Conservation (phyloP, 2,113 vertebrate species). For the Osmerus mordax region DNA sequence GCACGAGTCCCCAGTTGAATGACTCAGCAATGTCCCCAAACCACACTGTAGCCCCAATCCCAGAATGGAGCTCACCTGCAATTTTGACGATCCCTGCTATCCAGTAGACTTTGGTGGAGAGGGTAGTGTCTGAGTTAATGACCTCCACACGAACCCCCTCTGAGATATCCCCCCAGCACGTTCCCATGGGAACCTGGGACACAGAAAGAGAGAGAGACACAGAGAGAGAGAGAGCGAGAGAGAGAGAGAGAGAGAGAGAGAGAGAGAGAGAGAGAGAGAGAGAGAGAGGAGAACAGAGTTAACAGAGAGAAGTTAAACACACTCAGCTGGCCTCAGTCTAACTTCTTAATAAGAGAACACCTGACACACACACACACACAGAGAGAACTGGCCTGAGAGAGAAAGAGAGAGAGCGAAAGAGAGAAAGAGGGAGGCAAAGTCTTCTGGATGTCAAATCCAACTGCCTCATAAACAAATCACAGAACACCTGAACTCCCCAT, state of each 20-base stretch:
- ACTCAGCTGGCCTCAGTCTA: no score
- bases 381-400: no score
- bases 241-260: neutral
- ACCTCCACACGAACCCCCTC: slow-evolving; percentile 92
- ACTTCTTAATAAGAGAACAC: no score
- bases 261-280: no score
- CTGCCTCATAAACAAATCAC: no score
- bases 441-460: no score
- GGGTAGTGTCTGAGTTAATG: slow-evolving; percentile 87
- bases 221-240: neutral
- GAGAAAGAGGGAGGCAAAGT: no score
- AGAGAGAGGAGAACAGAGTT: no score
- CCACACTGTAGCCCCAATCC: neutral
- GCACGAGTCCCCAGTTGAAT: no score
- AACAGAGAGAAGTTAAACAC: neutral
- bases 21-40: neutral
- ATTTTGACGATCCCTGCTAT: slow-evolving; percentile 93
- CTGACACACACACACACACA: no score
- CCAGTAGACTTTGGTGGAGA: slow-evolving; percentile 94
- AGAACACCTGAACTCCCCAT: no score
- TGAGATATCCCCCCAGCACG: slow-evolving; percentile 87
- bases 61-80: slow-evolving; percentile 74
- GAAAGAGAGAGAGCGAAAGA: no score
- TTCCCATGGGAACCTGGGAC: slow-evolving; percentile 88
- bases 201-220: neutral